A percentile compares a stretch with the other conserved stretches of the same genome.
phyloP scores from a whole-genome alignment of 2,113 vertebrate species.

The Embiotoca jacksoni region DNA sequence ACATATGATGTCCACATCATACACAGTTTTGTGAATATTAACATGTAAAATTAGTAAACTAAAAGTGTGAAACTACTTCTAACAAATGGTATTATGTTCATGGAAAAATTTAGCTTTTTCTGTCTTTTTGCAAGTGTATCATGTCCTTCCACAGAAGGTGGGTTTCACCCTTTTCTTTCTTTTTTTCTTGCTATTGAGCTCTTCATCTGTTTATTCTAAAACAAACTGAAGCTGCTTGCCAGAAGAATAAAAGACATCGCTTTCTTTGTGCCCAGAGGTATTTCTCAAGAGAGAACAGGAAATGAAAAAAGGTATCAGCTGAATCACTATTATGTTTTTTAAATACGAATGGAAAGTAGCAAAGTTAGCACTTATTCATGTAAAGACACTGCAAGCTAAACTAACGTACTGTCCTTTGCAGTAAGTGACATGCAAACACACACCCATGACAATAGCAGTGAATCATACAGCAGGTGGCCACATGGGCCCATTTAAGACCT shows the following conservation, averaged over 20 bases:
- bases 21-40: not conserved
- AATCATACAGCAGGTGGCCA: constrained; percentile 16
- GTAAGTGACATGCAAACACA: constrained; percentile 22
- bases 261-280: constrained; percentile 30
- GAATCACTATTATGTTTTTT: constrained; percentile 41
- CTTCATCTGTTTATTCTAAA: constrained; percentile 52
- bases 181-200: constrained; percentile 27
- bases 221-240: constrained; percentile 42
- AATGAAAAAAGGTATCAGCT: constrained; percentile 54
- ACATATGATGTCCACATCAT: not conserved
- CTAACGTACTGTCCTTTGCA: not conserved
- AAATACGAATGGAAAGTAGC: constrained; percentile 37
- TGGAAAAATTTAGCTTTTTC: not conserved
- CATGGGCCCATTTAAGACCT: constrained; percentile 42
- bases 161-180: constrained; percentile 29
- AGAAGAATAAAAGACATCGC: constrained; percentile 22
- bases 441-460: constrained; percentile 4
- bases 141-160: too few species aligned
- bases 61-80: constrained; percentile 6
- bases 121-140: constrained; percentile 16
- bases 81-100: constrained; percentile 1
- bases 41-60: not conserved
- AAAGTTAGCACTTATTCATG: constrained; percentile 47
- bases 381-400: constrained; percentile 33
- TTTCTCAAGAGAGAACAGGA: constrained; percentile 41